phyloP scores from a whole-genome alignment of 2,113 vertebrate genomes.

The Egretta garzetta region DNA sequence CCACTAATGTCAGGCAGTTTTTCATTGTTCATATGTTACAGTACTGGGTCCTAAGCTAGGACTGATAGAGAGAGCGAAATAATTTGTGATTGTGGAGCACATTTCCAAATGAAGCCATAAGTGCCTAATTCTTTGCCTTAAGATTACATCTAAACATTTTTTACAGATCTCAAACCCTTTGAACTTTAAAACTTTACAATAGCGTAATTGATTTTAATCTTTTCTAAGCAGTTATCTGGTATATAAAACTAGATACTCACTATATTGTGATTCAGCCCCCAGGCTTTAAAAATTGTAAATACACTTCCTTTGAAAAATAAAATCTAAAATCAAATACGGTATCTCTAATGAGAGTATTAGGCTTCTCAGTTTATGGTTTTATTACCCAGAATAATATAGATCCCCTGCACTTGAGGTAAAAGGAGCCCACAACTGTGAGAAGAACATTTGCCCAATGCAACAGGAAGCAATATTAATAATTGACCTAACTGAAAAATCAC shows the following conservation, averaged over 20 bases:
- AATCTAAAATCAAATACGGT: not conserved
- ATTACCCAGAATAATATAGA: not conserved
- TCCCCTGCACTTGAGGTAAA: not conserved
- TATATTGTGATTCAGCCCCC: not conserved
- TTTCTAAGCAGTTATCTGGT: slow-evolving; percentile 18
- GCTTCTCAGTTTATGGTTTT: not conserved
- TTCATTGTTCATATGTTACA: not conserved
- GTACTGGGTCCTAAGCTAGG: not conserved
- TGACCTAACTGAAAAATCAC: not conserved
- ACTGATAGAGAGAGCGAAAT: not conserved
- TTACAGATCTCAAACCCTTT: slow-evolving; percentile 15
- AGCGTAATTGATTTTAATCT: slow-evolving; percentile 42
- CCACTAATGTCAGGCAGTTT: not conserved
- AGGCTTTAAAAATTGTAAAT: slow-evolving; percentile 14
- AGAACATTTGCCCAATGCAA: not conserved
- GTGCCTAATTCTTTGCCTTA: not conserved
- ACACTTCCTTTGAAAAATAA: not conserved
- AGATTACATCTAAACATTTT: slow-evolving; percentile 48
- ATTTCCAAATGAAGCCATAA: not conserved
- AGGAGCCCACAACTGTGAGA: not conserved
- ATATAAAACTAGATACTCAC: not conserved
- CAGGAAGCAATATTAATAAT: not conserved
- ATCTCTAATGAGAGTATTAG: not conserved
- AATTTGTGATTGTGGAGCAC: not conserved
- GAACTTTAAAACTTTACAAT: slow-evolving; percentile 40